Evolutionary conservation across 2,888 invertebrate genomes (phyloP).

Genomic region (Petrolisthes cinctipes): DNA sequence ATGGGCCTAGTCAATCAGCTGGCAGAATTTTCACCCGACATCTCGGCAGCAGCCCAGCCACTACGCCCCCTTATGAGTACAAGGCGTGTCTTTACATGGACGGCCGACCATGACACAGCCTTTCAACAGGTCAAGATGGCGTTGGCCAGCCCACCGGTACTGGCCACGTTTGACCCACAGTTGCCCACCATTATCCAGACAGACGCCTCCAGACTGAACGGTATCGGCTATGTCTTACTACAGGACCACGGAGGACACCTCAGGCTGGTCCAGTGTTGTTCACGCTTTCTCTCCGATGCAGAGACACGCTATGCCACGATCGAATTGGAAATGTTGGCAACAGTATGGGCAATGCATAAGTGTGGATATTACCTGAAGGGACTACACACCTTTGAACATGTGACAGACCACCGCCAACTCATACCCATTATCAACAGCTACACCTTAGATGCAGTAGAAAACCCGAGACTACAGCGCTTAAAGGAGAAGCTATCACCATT

Average conservation of each 20-base stretch:
- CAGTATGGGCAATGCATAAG: not conserved
- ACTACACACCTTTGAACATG: conserved; percentile 14
- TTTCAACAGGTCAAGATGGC: conserved; percentile 10
- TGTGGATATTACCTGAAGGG: conserved; percentile 1
- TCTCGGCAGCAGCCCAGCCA: no score
- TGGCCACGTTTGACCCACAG: conserved; percentile 18
- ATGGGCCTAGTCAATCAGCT: no score
- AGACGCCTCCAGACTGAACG: not conserved
- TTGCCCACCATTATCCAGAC: conserved; percentile 14
- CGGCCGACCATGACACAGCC: not conserved
- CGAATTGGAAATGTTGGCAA: no score
- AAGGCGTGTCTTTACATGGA: conserved; percentile 13
- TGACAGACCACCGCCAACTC: conserved; percentile 2
- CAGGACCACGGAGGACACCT: conserved; percentile 13
- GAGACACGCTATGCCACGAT: not conserved
- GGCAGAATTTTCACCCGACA: no score
- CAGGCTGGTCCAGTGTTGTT: conserved; percentile 11
- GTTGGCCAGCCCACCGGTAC: not conserved
- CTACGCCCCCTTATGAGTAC: no score
- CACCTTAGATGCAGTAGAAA: conserved; percentile 15
- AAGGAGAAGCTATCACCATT: conserved; percentile 26
- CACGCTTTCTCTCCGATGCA: not conserved
- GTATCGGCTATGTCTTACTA: conserved; percentile 6
- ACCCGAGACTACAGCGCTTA: not conserved
- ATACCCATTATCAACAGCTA: conserved; percentile 28